Conservation (phyloP, 2,888 invertebrate genomes). For the Heliconius sara region DNA sequence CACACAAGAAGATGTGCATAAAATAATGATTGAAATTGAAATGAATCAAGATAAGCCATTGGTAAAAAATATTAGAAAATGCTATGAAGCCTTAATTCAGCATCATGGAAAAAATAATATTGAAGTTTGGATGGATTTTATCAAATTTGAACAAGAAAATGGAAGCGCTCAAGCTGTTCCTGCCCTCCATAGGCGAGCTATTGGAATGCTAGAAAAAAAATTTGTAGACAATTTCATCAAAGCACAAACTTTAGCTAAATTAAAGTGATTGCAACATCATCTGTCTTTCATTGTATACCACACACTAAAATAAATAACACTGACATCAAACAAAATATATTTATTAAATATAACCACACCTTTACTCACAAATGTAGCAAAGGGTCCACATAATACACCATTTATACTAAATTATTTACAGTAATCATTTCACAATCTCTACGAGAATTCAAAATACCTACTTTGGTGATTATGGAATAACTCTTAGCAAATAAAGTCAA, state of each 20-base stretch:
- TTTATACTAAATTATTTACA: conserved; percentile 81
- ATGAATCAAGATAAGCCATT: conserved; percentile 71
- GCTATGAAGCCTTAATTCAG: conserved; percentile 85
- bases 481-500: conserved; percentile 80
- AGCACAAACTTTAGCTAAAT: conserved; percentile 79
- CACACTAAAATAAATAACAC: conserved; percentile 52
- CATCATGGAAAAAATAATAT: conserved; percentile 87
- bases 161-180: conserved; percentile 84
- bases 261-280: conserved; percentile 58
- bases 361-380: conserved; percentile 77
- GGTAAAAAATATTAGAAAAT: conserved; percentile 81
- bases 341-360: conserved; percentile 76
- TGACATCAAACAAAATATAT: conserved; percentile 69
- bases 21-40: conserved; percentile 85
- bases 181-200: conserved; percentile 85
- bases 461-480: conserved; percentile 80
- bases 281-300: conserved; percentile 35
- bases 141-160: conserved; percentile 87
- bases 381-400: conserved; percentile 76
- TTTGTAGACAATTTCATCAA: conserved; percentile 82
- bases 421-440: conserved; percentile 66
- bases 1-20: conserved; percentile 84
- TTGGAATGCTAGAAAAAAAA: conserved; percentile 81
- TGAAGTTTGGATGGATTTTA: conserved; percentile 89
- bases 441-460: conserved; percentile 69